These are phyloP conservation scores for Cheilosia soror DNA, from an alignment of 2,888 invertebrate genomes.

Conservation along the genomic window DNA sequence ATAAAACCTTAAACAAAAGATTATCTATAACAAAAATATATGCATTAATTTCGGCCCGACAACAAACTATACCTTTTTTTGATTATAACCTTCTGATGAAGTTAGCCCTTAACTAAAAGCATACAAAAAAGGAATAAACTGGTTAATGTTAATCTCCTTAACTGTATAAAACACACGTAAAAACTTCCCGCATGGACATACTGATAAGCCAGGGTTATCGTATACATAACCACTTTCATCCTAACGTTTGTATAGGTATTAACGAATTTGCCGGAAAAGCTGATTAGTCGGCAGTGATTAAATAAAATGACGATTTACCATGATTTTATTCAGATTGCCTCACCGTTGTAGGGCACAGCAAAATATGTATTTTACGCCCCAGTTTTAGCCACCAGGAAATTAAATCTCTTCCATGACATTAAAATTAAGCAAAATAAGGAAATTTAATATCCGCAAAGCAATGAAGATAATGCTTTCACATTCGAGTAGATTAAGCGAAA, in stretches of 20 bases:
- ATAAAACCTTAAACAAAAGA: too few species aligned
- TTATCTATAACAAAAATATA: too few species aligned
- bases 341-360: neutral
- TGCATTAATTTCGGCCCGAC: neutral
- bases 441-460: conserved; percentile 57
- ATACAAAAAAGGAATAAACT: neutral
- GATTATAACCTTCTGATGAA: neutral
- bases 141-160: conserved; percentile 13
- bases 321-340: conserved; percentile 12
- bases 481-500: conserved; percentile 30
- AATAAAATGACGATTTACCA: conserved; percentile 8
- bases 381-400: conserved; percentile 38
- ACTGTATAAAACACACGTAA: conserved; percentile 8
- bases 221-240: neutral
- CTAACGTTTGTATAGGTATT: neutral
- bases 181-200: neutral
- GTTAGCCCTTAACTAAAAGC: neutral
- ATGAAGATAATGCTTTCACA: conserved; percentile 39
- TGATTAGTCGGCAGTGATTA: neutral
- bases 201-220: neutral
- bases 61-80: neutral
- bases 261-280: conserved; percentile 21
- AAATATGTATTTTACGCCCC: conserved; percentile 36
- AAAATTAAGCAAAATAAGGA: conserved; percentile 53
- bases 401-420: conserved; percentile 44